Base-by-base conservation (phyloP, 2,888 invertebrate genomes). In the Acronicta aceris region DNA sequence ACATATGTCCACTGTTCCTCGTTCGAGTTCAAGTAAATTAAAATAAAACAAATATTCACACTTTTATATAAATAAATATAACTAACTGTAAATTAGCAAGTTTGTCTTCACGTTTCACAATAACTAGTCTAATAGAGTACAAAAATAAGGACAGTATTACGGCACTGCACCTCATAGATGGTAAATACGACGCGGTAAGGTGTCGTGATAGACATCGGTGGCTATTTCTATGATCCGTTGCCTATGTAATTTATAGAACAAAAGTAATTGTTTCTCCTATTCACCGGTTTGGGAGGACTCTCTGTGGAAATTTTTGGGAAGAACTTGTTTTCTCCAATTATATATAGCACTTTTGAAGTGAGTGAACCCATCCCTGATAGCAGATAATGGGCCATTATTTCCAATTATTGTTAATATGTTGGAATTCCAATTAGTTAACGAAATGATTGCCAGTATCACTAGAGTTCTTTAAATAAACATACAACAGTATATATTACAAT, bases 21-120 rank as follows among this genome's bases (percentile, higher is more conserved):
- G 55, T 50, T 54, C 30, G 27, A 49, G 16, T 41, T n/a, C n/a
- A 49, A 61, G 30, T 7, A 53, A 47, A 36, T 41, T 48, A 46
- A 53, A 52, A 25, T 43, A 42, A 58, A 57, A 50, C 49, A 69
- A 74, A 68, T 62, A 81, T 81, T 83, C 75, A 76, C 81, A 83
- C 76, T 81, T 85, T 82, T 82, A 68, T 83, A 84, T 70, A 70
- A 71, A 75, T 72, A 75, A 74, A 74, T 67, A 61, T 71, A 74
- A 70, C 59, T 87, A 85, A 84, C 82, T 87, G 82, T 88, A 85
- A 78, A 81, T 82, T 84, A 83, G 84, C 85, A 58, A n/a, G 71
- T 79, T 82, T 83, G 71, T 77, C 79, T 81, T 72, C 81, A 78
- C 78, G 68, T 59, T 72, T 80, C 81, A 85, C 83, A 82, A 84